Evolutionary conservation across 1,140 invertebrate species (phyloP).

Genomic region (Meloidogyne hapla): DNA sequence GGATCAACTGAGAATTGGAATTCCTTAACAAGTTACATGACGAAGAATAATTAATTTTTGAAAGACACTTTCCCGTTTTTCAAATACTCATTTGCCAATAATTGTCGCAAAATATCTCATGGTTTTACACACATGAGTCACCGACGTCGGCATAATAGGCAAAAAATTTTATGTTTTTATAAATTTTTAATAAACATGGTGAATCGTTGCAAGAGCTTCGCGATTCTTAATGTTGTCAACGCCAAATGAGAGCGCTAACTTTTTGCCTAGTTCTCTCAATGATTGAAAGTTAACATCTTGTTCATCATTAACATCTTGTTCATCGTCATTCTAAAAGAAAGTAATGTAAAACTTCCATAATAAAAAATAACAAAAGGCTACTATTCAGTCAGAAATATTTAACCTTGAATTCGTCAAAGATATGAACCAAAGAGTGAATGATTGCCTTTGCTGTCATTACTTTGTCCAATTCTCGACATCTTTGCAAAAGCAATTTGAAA

Average conservation of each 20-base stretch:
- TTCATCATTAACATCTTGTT: slow-evolving; percentile 50
- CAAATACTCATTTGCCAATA: too few species aligned
- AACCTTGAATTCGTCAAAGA: slow-evolving; percentile 38
- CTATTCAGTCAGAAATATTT: too few species aligned
- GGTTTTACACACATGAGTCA: too few species aligned
- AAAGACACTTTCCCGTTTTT: too few species aligned
- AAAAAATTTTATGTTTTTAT: slow-evolving; percentile 12
- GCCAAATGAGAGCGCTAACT: slow-evolving; percentile 94
- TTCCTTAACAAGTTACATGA: too few species aligned
- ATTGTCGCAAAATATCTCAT: too few species aligned
- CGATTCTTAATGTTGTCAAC: slow-evolving; percentile 94
- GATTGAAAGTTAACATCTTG: slow-evolving; percentile 43
- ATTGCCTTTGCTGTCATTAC: slow-evolving; percentile 91
- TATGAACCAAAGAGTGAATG: slow-evolving; percentile 66
- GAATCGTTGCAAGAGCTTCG: slow-evolving; percentile 90
- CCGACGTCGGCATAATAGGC: too few species aligned
- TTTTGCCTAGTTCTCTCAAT: slow-evolving; percentile 82
- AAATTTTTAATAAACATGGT: slow-evolving; percentile 67
- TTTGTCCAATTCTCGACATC: slow-evolving; percentile 95
- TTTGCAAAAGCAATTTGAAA: slow-evolving; percentile 91
- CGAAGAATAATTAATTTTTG: too few species aligned
- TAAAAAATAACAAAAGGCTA: slow-evolving; percentile 32
- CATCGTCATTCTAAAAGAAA: slow-evolving; percentile 26
- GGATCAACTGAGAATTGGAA: too few species aligned
- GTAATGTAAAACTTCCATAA: slow-evolving; percentile 12